Evolutionary conservation across 2,888 invertebrate genomes (phyloP), one percentile per base, ranked within the genome.

Genomic region (Cosmorhoe ocellata): DNA sequence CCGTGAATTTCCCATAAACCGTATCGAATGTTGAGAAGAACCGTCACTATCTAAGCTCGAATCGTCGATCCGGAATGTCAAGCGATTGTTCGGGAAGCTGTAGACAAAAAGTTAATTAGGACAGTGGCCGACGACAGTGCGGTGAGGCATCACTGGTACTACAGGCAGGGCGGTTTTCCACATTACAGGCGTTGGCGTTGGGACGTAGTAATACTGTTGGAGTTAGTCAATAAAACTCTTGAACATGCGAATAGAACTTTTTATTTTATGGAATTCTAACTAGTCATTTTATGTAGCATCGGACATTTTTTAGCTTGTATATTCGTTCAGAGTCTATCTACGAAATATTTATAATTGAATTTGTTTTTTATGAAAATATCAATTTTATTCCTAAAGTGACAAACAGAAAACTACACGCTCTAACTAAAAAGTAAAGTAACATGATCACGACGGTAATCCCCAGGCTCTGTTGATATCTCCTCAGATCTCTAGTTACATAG

Each of bases 31-130:
- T 49, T 53, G 44, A 58, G 56, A 56, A 61, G 65, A 66, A 64
- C 64, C 62, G 53, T 69, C 63, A 57, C 61, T 66, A 58, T 66
- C 64, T 59, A 65, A 63, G 57, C 57, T 54, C 57, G 60, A 62
- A 64, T 61, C 61, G 60, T 61, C 62, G 69, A 59, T 66, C 65
- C 69, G 63, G 68, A 79, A 83, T 82, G 76, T 71, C 70, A 69
- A 71, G 71, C 74, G 75, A 81, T 79, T 76, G 81, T 76, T 70
- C 69, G 67, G 63, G 62, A 57, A 64, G 61, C 57, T 59, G 67
- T 64, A 80, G 76, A 82, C 82, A 85, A 87, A 86, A 87, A 87
- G 84, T 85, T 85, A 87, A 87, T 87, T 86, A 87, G 81, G 80
- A 61, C 71, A 57, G 71, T 68, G 73, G 75, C 63, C 75, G 71